Conservation (phyloP, 2,797 vertebrate genomes). For the Mormyrus proboscirostris region DNA sequence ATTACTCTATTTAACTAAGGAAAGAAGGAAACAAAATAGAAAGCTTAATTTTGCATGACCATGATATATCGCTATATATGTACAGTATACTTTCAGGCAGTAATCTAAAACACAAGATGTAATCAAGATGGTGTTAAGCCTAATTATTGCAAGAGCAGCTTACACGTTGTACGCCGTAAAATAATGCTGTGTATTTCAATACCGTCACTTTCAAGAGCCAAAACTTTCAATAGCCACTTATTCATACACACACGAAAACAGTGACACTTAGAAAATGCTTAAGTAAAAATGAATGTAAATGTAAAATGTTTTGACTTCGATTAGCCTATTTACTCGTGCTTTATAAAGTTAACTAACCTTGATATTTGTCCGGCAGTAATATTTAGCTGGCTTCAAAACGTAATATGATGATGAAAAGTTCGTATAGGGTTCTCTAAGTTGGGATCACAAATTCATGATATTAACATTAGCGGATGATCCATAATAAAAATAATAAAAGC, state of each 20-base stretch:
- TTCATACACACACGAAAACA: background rate
- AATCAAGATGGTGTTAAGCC: background rate
- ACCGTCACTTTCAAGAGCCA: background rate
- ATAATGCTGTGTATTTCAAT: background rate
- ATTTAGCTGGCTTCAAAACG: background rate
- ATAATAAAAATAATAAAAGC: background rate
- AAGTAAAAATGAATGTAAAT: background rate
- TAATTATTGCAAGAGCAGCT: background rate
- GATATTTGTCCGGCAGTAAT: background rate
- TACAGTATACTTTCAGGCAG: background rate
- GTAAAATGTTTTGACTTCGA: background rate
- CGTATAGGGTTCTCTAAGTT: background rate
- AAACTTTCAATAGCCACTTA: background rate
- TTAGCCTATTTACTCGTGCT: background rate
- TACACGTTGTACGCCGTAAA: background rate
- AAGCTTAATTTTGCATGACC: background rate
- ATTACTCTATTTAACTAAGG: background rate
- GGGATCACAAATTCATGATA: background rate
- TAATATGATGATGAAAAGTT: background rate
- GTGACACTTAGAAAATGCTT: background rate
- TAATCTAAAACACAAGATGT: background rate
- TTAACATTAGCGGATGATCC: background rate
- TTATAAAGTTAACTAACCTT: background rate
- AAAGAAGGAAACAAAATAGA: background rate
- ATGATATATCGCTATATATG: background rate